Conservation (phyloP, 2,113 vertebrate species). For the Cryptomyrus ogoouensis region DNA sequence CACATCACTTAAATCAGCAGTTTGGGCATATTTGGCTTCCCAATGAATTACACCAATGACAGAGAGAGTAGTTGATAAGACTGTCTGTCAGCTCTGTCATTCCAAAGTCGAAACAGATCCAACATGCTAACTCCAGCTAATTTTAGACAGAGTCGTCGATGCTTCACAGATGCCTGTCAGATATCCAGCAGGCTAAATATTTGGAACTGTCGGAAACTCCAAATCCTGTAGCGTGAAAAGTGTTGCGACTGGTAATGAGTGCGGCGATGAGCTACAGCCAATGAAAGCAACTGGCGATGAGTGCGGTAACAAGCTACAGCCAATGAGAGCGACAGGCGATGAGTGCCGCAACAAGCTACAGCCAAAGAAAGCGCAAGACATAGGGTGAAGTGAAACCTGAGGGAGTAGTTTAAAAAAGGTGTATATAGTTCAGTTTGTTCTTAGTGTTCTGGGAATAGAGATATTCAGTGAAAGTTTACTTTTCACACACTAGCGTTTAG, state of each 20-base stretch:
- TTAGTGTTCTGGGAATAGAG: background rate
- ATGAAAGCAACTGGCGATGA: too few relatives aligned
- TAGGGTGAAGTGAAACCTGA: background rate
- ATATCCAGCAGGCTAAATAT: background rate
- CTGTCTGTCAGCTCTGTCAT: background rate
- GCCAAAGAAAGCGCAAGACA: background rate
- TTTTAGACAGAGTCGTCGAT: background rate
- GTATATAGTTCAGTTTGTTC: background rate
- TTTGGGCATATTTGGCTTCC: background rate
- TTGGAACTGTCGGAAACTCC: too few relatives aligned
- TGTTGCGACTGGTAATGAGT: too few relatives aligned
- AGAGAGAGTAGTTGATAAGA: background rate
- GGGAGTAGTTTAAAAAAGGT: background rate
- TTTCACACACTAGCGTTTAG: background rate
- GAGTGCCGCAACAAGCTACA: too few relatives aligned
- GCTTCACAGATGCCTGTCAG: background rate
- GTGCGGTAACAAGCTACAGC: background rate
- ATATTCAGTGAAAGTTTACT: background rate
- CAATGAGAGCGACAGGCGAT: background rate
- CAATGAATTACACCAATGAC: background rate
- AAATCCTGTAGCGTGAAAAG: too few relatives aligned
- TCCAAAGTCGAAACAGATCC: background rate
- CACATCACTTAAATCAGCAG: background rate
- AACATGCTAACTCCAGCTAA: background rate
- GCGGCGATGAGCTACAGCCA: too few relatives aligned